Evolutionary conservation across 2,797 vertebrate genomes (phyloP).

Genomic region (Gila robusta): DNA sequence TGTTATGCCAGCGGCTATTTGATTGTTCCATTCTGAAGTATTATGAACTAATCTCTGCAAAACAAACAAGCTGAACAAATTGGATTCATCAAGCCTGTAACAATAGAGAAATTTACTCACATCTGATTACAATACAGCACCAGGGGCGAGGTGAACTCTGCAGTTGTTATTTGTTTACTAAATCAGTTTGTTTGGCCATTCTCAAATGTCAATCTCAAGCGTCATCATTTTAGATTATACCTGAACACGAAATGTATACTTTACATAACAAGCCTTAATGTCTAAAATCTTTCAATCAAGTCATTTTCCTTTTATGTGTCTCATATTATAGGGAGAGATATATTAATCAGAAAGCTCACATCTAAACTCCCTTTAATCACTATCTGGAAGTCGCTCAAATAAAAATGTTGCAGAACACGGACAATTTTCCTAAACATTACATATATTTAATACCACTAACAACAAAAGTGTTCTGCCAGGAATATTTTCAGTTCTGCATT

Average conservation of each 20-base stretch:
- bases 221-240: not conserved
- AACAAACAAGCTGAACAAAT: constrained; percentile 25
- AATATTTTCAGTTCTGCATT: not conserved
- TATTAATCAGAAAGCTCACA: not conserved
- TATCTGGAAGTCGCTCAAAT: not conserved
- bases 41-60: constrained; percentile 31
- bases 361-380: not conserved
- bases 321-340: not conserved
- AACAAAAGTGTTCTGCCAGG: not conserved
- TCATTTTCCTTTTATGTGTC: not conserved
- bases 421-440: not conserved
- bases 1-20: not conserved
- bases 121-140: constrained; percentile 27
- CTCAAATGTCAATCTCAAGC: not conserved
- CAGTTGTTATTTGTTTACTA: too few relatives aligned
- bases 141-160: not conserved
- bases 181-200: too few relatives aligned
- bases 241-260: not conserved
- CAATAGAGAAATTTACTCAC: not conserved
- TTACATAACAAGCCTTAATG: not conserved
- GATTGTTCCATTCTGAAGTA: constrained; percentile 12
- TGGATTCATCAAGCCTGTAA: constrained; percentile 22
- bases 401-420: not conserved
- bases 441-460: not conserved
- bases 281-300: not conserved